These are phyloP conservation scores for Prochilodus magdalenae DNA, from an alignment of 2,113 vertebrate genomes.

Conservation along the genomic window DNA sequence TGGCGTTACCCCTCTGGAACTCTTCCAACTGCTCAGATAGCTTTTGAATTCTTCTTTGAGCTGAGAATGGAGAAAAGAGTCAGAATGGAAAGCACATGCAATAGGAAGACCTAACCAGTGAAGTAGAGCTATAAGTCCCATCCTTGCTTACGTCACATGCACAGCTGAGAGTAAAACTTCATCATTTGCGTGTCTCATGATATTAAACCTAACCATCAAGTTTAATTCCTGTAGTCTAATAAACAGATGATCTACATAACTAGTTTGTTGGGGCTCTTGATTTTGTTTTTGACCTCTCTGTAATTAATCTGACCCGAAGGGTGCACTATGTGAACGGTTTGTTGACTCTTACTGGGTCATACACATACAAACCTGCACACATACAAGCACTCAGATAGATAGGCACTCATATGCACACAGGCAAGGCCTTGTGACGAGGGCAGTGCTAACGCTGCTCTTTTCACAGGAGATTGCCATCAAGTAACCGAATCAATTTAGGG, in stretches of 20 bases:
- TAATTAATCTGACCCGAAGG: neutral
- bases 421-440: neutral
- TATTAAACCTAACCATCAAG: too few relatives aligned
- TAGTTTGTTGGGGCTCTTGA: neutral
- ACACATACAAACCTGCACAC: conserved; percentile 42
- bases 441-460: conserved; percentile 47
- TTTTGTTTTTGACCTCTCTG: neutral
- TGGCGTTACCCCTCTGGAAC: too few relatives aligned
- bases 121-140: too few relatives aligned
- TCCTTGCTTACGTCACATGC: too few relatives aligned
- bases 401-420: conserved; percentile 15
- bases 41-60: too few relatives aligned
- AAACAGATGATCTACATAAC: neutral
- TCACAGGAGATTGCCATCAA: conserved; percentile 52
- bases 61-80: too few relatives aligned
- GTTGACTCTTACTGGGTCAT: neutral
- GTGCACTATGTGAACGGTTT: neutral
- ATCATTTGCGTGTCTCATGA: too few relatives aligned
- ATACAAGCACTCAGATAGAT: conserved; percentile 16
- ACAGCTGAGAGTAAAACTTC: too few relatives aligned
- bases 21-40: too few relatives aligned
- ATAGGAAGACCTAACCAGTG: too few relatives aligned
- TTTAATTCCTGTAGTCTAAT: too few relatives aligned
- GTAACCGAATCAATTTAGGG: conserved; percentile 46
- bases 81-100: too few relatives aligned